phyloP scores from a whole-genome alignment of 2,888 invertebrate species.

The Scaptomyza flava region DNA sequence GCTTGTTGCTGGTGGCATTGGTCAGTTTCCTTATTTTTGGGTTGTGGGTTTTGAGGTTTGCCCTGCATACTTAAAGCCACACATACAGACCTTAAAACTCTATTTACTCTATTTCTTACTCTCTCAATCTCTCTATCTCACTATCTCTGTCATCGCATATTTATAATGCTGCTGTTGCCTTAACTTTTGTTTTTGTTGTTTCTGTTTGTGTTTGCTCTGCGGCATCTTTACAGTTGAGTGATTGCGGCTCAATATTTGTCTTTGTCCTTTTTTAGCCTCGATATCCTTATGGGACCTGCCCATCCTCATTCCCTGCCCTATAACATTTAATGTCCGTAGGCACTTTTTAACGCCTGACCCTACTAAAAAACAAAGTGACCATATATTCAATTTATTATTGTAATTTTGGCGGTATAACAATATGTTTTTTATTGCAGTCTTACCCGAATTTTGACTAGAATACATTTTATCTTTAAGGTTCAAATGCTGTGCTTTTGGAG shows the following conservation, averaged over 20 bases:
- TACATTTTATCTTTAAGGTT: too few relatives aligned
- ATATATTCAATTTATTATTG: conserved; percentile 22
- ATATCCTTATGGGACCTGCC: conserved; percentile 13
- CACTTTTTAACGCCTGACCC: conserved; percentile 9
- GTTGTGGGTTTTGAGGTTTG: conserved; percentile 24
- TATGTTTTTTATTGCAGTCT: neutral
- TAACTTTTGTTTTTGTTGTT: conserved; percentile 15
- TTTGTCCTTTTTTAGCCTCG: conserved; percentile 53
- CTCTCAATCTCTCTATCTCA: neutral
- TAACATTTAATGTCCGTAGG: neutral
- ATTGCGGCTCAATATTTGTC: conserved; percentile 74
- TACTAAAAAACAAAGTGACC: too few relatives aligned
- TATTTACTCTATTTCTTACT: conserved; percentile 5
- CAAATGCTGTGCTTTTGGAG: too few relatives aligned
- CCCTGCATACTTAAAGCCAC: conserved; percentile 67
- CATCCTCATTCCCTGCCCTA: neutral
- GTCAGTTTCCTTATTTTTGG: conserved; percentile 41
- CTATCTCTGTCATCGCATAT: conserved; percentile 14
- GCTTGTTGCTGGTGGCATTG: conserved; percentile 60
- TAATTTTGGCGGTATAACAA: conserved; percentile 47
- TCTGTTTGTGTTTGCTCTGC: conserved; percentile 63
- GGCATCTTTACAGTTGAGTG: conserved; percentile 76
- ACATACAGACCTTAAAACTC: conserved; percentile 6
- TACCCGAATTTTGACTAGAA: too few relatives aligned
- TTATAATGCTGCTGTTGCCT: conserved; percentile 48